phyloP scores from a whole-genome alignment of 1,140 invertebrate species.

The Heliconius nattereri region DNA sequence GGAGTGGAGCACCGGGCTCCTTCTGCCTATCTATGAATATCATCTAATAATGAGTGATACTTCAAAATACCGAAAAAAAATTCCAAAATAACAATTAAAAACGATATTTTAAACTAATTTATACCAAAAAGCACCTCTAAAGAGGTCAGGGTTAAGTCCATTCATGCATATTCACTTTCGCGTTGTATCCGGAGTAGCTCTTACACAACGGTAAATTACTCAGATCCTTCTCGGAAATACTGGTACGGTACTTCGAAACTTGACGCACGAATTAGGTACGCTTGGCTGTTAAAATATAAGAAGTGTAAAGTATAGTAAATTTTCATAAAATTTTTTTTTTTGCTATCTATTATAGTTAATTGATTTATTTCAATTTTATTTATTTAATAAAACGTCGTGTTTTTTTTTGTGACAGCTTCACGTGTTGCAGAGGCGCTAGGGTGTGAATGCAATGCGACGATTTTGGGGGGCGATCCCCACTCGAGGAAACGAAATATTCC shows the following conservation, averaged over 20 bases:
- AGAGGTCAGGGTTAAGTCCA: slow-evolving; percentile 17
- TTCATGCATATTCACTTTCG: slow-evolving; percentile 19
- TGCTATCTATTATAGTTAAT: no score
- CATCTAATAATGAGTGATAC: neutral
- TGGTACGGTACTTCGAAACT: slow-evolving; percentile 13
- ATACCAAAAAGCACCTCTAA: neutral
- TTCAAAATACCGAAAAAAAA: neutral
- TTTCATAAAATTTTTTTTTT: no score
- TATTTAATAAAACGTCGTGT: no score
- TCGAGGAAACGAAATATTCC: no score
- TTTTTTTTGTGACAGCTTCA: no score
- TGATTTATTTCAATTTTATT: no score
- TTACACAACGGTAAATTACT: slow-evolving; percentile 17
- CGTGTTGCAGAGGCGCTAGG: no score
- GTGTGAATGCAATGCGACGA: no score
- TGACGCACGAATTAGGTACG: neutral
- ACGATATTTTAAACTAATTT: neutral
- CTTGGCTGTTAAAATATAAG: neutral
- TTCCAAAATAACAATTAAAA: neutral
- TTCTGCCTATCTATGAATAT: no score
- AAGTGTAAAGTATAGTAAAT: no score
- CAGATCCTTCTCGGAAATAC: slow-evolving; percentile 20
- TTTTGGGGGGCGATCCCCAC: no score
- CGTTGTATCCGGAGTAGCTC: neutral
- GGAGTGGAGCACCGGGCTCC: no score